Base-by-base conservation (phyloP, 2,113 vertebrate species). In the Mustela nigripes region DNA sequence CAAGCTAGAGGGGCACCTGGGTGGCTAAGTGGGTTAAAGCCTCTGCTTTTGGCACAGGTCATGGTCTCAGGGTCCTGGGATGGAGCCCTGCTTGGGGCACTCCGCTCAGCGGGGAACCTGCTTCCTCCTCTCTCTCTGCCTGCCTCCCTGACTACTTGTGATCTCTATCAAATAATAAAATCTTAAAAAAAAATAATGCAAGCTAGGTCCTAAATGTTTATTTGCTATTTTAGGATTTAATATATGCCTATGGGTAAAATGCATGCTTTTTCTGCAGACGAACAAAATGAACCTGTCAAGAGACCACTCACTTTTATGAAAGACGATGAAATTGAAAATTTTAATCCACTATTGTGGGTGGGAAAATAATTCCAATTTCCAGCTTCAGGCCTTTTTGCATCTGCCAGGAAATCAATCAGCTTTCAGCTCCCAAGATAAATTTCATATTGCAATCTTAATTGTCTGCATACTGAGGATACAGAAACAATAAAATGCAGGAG, bases 321-420 rank as follows among this genome's bases (percentile, higher is more conserved):
- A 4, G 62, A 24, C 91, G 31, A 96, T 60, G 65, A 97, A 94
- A 91, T 16, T 50, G 36, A 71, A 95, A 93, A 73, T 33, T 97
- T 96, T 96, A 95, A 97, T 94, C 58, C 89, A 78, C n/a, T 89
- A 50, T 67, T 78, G 60, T 53, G 50, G n/a, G 89, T 85, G 53
- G 81, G 26, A 86, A 86, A 73, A 74, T 62, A 33, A n/a, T 76
- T 48, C 39, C 19, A 85, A 31, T 80, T 86, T 74, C 56, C 22
- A 89, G 79, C 33, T 80, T 92, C 65, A 94, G 89, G 24, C 16
- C 60, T 88, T 80, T 83, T 86, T 83, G 19, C 26, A 96, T 53
- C 42, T 96, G n/a, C 48, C 79, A 96, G 79, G 95, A 97, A 97
- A 97, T 89, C 74, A 96, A 95, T 94, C 33, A 42, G 63, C 73